Base-by-base conservation (phyloP, 2,888 invertebrate genomes). In the Campoplex nolae region DNA sequence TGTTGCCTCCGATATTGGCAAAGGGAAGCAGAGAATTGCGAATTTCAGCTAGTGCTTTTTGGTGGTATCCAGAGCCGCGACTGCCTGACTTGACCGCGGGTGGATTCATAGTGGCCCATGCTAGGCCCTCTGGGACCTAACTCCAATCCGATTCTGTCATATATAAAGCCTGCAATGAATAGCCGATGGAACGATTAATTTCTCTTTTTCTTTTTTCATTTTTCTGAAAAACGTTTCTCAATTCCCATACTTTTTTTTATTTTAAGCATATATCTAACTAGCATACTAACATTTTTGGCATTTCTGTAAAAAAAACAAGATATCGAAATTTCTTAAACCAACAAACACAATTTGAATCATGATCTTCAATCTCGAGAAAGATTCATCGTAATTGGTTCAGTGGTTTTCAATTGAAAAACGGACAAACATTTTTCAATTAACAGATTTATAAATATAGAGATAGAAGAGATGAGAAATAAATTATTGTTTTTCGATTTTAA, bases 21-120 rank as follows among this genome's bases (percentile, higher is more conserved):
- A 97, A 98, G 79, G 97, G 98, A 92, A 97, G 95, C 91, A 98
- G 95, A 86, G 97, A 97, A 94, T 97, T 97, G 91, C 98, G 96
- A 93, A 98, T 98, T 95, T 97, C 97, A 95, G 97, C 97, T 95
- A 98, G 96, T 94, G 98, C 98, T 95, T 97, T 97, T 95, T 97
- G 97, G 95, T 97, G 97, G 95, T 98, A 98, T 95, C 97, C 97
- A 95, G 97, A 96, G 94, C 96, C 96, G 95, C 96, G 96, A 95
- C 96, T 96, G 95, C 96, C 96, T 95, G 96, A 95, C 94, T 95
- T 95, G 93, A 95, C 94, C 91, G 94, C 94, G 92, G 95, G 94
- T 93, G 95, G 94, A 95, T 95, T 95, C 95, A 95, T 95, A 94
- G 94, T 95, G 94, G 93, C 94, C 94, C 94, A 94, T 94, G 94